phyloP scores from a whole-genome alignment of 1,140 invertebrate genomes.

The Lordiphosa stackelbergi region DNA sequence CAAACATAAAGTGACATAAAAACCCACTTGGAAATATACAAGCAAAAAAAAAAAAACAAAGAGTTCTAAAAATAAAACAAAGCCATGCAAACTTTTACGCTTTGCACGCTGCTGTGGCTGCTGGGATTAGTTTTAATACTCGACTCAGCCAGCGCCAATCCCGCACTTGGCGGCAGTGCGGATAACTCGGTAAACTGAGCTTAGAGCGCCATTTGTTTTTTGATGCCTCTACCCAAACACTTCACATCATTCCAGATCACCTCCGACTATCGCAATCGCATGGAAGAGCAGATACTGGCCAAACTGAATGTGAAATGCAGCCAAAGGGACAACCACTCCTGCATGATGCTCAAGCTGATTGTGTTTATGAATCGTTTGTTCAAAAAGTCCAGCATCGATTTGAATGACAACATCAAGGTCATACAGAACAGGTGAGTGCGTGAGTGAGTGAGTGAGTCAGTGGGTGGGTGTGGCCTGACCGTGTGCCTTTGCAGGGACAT shows the following conservation, averaged over 20 bases:
- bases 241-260: slow-evolving; percentile 43
- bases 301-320: slow-evolving; percentile 87
- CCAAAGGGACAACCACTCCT: slow-evolving; percentile 85
- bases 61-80: background rate
- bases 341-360: slow-evolving; percentile 87
- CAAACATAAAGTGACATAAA: slow-evolving; percentile 14
- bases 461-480: background rate
- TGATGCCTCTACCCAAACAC: background rate
- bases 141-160: slow-evolving; percentile 50
- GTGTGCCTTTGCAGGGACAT: slow-evolving; percentile 38
- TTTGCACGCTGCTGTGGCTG: slow-evolving; percentile 51
- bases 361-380: slow-evolving; percentile 88
- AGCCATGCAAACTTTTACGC: slow-evolving; percentile 52
- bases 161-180: slow-evolving; percentile 43
- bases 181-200: slow-evolving; percentile 56
- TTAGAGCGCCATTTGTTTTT: too few species aligned
- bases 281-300: slow-evolving; percentile 84
- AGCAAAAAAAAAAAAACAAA: slow-evolving; percentile 1
- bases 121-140: slow-evolving; percentile 47
- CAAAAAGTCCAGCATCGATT: slow-evolving; percentile 86
- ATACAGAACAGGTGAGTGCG: slow-evolving; percentile 82
- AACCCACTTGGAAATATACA: slow-evolving; percentile 4
- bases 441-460: too few species aligned
- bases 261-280: slow-evolving; percentile 60
- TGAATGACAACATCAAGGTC: slow-evolving; percentile 86